Base-by-base conservation (phyloP, 2,888 invertebrate genomes). In the Cylindroiulus punctatus region DNA sequence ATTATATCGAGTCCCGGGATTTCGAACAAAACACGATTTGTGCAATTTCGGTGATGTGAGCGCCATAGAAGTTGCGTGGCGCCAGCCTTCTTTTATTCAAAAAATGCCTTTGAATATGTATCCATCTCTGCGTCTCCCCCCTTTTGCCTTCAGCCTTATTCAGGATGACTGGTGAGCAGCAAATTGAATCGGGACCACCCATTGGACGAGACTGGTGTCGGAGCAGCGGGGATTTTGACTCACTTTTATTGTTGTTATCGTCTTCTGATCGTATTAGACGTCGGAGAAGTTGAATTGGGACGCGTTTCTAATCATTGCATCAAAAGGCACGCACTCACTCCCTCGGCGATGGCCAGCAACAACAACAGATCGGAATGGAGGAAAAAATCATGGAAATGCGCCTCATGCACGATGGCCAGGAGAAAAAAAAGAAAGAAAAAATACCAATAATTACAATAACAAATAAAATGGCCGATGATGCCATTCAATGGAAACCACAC, bases 101-200 rank as follows among this genome's bases (percentile, higher is more conserved):
- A 26, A 65, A 65, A 65, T 65, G 65, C 65, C 65, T 65, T 65
- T 65, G 65, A 65, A 65, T 65, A 65, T 65, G 26, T 65, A 65
- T 65, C 4, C 26, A 26, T 65, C 7, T 26, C 65, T 65, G 7
- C 26, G 65, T 22, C 12, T 65, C 8, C 65, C 65, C 26, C 26
- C 26, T 26, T 26, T 65, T 65, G 26, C 65, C 65, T 26, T 65
- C 19, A 65, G 65, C 10, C 52, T 26, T 65, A 65, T 65, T 65
- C 65, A 65, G 4, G 65, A 65, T 65, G 65, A 65, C 65, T 65
- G 65, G 65, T 65, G 65, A 65, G 65, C 65, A 65, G 65, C 65
- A 65, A 65, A 65, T 65, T 65, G 65, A 65, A 65, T 65, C 65
- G 65, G 65, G 65, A 65, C 65, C 65, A 65, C 65, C 65, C 65